Base-by-base conservation (phyloP, 2,797 vertebrate species). In the Gymnothorax javanicus region DNA sequence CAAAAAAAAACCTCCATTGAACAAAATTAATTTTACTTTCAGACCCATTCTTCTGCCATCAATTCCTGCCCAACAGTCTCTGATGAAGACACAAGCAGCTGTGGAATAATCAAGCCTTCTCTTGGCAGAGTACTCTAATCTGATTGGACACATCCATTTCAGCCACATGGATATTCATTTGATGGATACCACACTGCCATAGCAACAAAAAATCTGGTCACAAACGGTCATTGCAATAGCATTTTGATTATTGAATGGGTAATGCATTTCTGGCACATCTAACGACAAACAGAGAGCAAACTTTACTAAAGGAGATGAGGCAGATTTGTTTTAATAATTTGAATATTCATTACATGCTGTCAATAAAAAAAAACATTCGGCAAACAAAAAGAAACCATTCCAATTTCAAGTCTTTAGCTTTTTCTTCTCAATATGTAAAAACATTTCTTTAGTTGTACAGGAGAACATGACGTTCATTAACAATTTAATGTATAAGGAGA, bases 41-140 rank as follows among this genome's bases (percentile, higher is more conserved):
- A 33, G 27, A 25, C 8, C 69, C 69, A 73, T 73, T 73, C 69
- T 4, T 73, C 69, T 73, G 69, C 69, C 69, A 33, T 33, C 25
- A 73, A 25, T 27, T 33, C 69, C 69, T 73, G 69, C 69, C 11
- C 8, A 27, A 27, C 33, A 33, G 69, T 73, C 69, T 69, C n/a
- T 69, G n/a, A 25, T 69, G 25, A 25, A n/a, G 69, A 73, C 25
- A 27, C 11, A 4, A 33, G 69, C 27, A 9, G 27, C 69, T 33
- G 11, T 23, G 64, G 11, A 73, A 25, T 8, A 73, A 33, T 12
- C 25, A 33, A 4, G 69, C 69, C 25, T 33, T 33, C 33, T 33
- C 69, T 73, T 73, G 69, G 69, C 69, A 73, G 69, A 23, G 69
- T 73, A 13, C 69, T 73, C 25, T 73, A 73, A 73, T 73, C 69